Conservation (phyloP, 1,140 invertebrate genomes). For the Drosophila varians region DNA sequence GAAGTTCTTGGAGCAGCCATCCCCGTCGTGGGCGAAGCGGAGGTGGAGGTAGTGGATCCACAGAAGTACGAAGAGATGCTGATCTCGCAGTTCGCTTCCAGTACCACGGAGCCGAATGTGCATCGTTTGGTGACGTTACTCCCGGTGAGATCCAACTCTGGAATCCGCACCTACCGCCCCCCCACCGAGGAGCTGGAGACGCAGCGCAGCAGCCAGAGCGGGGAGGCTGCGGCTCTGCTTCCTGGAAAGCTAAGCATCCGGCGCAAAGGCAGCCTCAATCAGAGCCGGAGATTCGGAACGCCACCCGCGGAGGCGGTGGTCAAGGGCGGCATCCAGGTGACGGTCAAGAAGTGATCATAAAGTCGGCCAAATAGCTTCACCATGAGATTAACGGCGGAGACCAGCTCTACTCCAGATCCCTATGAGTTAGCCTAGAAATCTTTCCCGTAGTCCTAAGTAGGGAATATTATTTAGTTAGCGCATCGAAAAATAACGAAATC, state of each 20-base stretch:
- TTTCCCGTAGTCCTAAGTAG: slow-evolving; percentile 49
- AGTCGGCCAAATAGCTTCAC: slow-evolving; percentile 14
- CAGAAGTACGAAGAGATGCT: slow-evolving; percentile 81
- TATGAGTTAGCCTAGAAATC: slow-evolving; percentile 20
- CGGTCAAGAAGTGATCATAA: slow-evolving; percentile 63
- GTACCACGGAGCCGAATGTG: slow-evolving; percentile 58
- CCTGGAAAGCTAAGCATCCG: slow-evolving; percentile 41
- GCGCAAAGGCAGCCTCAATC: slow-evolving; percentile 57
- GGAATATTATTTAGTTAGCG: slow-evolving; percentile 41
- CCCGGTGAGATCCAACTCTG: slow-evolving; percentile 80
- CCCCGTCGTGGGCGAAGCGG: slow-evolving; percentile 77
- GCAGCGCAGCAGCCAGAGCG: slow-evolving; percentile 39
- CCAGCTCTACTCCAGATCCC: slow-evolving; percentile 4
- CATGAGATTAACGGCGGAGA: slow-evolving; percentile 44
- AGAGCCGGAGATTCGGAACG: slow-evolving; percentile 65
- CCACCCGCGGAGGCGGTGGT: slow-evolving; percentile 71
- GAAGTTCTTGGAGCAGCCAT: slow-evolving; percentile 71
- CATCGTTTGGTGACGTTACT: slow-evolving; percentile 77
- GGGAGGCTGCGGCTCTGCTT: background rate
- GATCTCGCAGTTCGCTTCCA: slow-evolving; percentile 64
- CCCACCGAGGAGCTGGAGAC: slow-evolving; percentile 48
- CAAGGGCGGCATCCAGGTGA: slow-evolving; percentile 72
- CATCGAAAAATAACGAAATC: slow-evolving; percentile 47
- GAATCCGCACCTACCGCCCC: slow-evolving; percentile 78
- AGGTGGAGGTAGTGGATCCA: slow-evolving; percentile 81